phyloP scores from a whole-genome alignment of 2,797 vertebrate species.

The Gadopsis bispinosus region DNA sequence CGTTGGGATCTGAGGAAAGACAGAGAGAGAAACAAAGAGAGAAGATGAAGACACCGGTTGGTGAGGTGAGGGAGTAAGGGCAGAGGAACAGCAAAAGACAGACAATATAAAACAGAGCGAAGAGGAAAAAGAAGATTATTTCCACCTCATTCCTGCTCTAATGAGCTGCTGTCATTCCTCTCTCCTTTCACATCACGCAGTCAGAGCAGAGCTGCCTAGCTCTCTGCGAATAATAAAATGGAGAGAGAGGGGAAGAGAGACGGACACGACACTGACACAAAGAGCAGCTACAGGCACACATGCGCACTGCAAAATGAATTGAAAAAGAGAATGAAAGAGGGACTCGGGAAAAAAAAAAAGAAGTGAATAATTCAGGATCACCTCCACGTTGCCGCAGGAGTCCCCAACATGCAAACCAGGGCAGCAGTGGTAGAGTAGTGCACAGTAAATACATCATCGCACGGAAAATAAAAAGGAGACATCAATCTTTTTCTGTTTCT shows the following conservation, averaged over 20 bases:
- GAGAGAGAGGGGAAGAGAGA: constrained; percentile 48
- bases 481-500: constrained; percentile 58
- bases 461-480: constrained; percentile 63
- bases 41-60: constrained; percentile 43
- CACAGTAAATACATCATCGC: constrained; percentile 79
- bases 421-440: constrained; percentile 52
- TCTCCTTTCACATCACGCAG: constrained; percentile 64
- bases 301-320: constrained; percentile 66
- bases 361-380: constrained; percentile 77
- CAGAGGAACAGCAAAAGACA: constrained; percentile 46
- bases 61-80: constrained; percentile 49
- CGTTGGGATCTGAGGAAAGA: constrained; percentile 91
- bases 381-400: constrained; percentile 59
- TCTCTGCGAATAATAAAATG: constrained; percentile 72
- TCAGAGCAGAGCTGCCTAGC: constrained; percentile 56
- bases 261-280: constrained; percentile 61
- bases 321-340: constrained; percentile 67
- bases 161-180: constrained; percentile 69
- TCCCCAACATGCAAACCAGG: constrained; percentile 76
- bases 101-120: constrained; percentile 56
- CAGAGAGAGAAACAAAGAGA: constrained; percentile 54
- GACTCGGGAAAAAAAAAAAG: constrained; percentile 51
- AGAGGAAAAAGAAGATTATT: constrained; percentile 61
- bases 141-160: constrained; percentile 69
- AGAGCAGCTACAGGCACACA: constrained; percentile 58